Evolutionary conservation across 2,113 vertebrate genomes (phyloP), one percentile per base, ranked within the genome.

Genomic region (Euleptes europaea): DNA sequence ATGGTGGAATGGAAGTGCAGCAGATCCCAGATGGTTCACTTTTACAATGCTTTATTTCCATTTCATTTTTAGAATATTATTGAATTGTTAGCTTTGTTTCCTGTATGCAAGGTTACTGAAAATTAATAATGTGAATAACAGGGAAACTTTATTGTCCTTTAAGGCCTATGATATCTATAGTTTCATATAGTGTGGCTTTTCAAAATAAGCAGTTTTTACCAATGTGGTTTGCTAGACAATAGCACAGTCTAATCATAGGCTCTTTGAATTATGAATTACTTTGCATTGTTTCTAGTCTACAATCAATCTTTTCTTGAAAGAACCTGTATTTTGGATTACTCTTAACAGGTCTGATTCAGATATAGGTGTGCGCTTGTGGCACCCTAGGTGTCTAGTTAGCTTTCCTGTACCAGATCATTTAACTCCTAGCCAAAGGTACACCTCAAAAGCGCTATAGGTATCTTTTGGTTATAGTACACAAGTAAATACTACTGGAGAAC

Each of bases 261-360:
- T 80, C 38, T 74, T 83, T 44, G 81, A 82, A 4, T 75, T 78
- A 14, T 7, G 2, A 2, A 69, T 14, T 67, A 1, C 54, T 67
- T 88, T 80, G 69, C 33, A 65, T 67, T 78, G 38, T 40, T 89
- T 87, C 35, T 91, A 49, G 33, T 84, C 70, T 87, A 57, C 78
- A 80, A 74, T 77, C 79, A 75, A 80, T 69, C 85, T n/a, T 51
- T 66, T 17, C 28, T 69, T 67, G 44, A 65, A 51, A 80, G n/a
- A n/a, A 70, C 65, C 80, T 1, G 0, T n/a, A n/a, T n/a, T n/a
- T n/a, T n/a, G n/a, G n/a, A n/a, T n/a, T n/a, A n/a, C n/a, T n/a
- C n/a, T n/a, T n/a, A n/a, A n/a, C 44, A 44, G 44, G 44, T 9
- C 44, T 5, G 44, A 44, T 44, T 44, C 44, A 44, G 44, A 44